These are phyloP conservation scores for Aix galericulata DNA, from an alignment of 2,113 vertebrate genomes.

Conservation along the genomic window DNA sequence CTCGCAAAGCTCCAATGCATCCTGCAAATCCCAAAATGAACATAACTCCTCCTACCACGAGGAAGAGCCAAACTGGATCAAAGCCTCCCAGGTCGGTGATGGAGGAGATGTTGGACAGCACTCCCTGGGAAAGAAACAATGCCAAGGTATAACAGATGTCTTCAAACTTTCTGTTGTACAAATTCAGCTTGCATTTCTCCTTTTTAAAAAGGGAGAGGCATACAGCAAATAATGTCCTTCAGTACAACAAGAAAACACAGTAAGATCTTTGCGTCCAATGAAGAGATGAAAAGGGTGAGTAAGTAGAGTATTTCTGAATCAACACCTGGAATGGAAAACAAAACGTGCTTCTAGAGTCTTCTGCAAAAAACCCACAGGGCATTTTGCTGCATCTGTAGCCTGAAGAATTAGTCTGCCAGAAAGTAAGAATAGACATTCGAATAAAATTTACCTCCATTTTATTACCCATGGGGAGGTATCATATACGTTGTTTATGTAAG, in stretches of 20 bases:
- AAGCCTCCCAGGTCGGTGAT: constrained; percentile 97
- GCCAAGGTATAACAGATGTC: not conserved
- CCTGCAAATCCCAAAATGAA: constrained; percentile 97
- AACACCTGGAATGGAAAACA: not conserved
- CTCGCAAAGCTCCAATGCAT: constrained; percentile 94
- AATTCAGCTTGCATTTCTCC: not conserved
- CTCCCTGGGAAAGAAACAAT: constrained; percentile 80
- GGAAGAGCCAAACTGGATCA: constrained; percentile 97
- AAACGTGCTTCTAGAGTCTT: not conserved
- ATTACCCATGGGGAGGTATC: not conserved
- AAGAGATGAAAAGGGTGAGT: not conserved
- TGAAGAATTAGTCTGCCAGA: not conserved
- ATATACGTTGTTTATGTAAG: not conserved
- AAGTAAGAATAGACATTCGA: not conserved
- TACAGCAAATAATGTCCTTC: not conserved
- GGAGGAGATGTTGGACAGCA: constrained; percentile 97
- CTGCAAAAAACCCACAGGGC: not conserved
- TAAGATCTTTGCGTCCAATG: not conserved
- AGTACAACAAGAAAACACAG: not conserved
- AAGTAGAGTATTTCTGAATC: not conserved
- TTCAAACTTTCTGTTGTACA: not conserved
- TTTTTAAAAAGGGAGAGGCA: not conserved
- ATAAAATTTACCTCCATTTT: not conserved
- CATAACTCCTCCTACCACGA: constrained; percentile 97
- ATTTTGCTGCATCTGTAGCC: not conserved